Evolutionary conservation across 2,888 invertebrate genomes (phyloP).

Genomic region (Andrena praecox): DNA sequence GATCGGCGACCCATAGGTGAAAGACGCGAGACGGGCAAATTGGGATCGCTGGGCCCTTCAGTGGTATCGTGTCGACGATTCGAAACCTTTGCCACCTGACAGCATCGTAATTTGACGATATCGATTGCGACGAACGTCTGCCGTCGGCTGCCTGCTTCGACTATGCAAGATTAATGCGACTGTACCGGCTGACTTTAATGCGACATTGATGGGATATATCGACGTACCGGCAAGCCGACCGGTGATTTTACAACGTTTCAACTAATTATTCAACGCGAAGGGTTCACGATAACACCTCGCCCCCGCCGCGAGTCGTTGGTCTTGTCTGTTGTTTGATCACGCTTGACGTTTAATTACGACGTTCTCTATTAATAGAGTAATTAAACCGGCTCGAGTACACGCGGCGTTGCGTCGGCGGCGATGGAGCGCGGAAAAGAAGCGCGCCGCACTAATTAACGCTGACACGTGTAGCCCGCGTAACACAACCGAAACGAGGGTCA

Average conservation of each 20-base stretch:
- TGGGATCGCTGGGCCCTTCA: constrained; percentile 13
- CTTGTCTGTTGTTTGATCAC: constrained; percentile 6
- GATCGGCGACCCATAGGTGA: constrained; percentile 16
- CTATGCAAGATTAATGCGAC: neutral
- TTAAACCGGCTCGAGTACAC: constrained; percentile 47
- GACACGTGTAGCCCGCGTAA: constrained; percentile 13
- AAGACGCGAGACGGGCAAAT: constrained; percentile 10
- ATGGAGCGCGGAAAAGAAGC: constrained; percentile 16
- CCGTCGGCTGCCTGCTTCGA: neutral
- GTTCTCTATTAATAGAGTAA: constrained; percentile 44
- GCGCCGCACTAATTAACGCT: constrained; percentile 57
- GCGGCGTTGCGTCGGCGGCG: neutral
- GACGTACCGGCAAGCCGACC: neutral
- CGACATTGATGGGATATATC: neutral
- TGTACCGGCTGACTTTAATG: neutral
- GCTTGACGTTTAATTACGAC: constrained; percentile 53
- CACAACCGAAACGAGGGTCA: constrained; percentile 5
- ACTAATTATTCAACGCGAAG: neutral
- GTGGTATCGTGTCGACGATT: neutral
- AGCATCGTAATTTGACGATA: constrained; percentile 6
- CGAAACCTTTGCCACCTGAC: neutral
- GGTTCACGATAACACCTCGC: neutral
- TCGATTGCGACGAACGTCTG: constrained; percentile 6
- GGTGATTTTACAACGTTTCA: too few relatives aligned
- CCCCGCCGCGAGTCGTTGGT: neutral